Evolutionary conservation across 2,888 invertebrate genomes (phyloP).

Genomic region (Perizoma affinitatum): DNA sequence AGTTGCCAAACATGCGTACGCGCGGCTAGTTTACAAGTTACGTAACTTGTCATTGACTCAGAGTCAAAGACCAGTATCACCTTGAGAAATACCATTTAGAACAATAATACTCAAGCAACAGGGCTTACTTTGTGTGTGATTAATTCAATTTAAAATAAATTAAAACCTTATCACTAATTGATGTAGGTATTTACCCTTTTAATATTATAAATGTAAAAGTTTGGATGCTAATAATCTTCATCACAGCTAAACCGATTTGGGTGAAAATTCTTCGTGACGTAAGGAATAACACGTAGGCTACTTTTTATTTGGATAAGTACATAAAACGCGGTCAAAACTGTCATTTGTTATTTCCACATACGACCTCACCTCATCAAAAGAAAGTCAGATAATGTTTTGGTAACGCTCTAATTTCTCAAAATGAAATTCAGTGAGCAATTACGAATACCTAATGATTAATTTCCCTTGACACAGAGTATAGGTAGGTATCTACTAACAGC

Average conservation of each 20-base stretch:
- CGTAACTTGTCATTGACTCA: slow-evolving; percentile 59
- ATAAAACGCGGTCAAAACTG: too few relatives aligned
- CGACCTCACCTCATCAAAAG: slow-evolving; percentile 7
- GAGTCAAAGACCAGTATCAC: slow-evolving; percentile 48
- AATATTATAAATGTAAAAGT: too few relatives aligned
- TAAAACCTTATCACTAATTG: too few relatives aligned
- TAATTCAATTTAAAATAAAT: too few relatives aligned
- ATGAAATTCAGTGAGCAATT: slow-evolving; percentile 36
- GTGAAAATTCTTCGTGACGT: too few relatives aligned
- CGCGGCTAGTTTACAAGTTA: slow-evolving; percentile 51
- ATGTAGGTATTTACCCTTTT: too few relatives aligned
- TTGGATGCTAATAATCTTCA: too few relatives aligned
- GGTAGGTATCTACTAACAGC: slow-evolving; percentile 3
- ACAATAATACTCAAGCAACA: neutral
- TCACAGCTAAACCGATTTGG: too few relatives aligned
- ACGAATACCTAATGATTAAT: slow-evolving; percentile 27
- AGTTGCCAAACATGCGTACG: slow-evolving; percentile 59
- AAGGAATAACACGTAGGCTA: too few relatives aligned
- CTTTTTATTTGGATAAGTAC: too few relatives aligned
- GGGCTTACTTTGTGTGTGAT: too few relatives aligned
- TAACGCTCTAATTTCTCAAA: slow-evolving; percentile 17
- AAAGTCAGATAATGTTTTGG: slow-evolving; percentile 10
- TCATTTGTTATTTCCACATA: neutral
- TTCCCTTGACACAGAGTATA: slow-evolving; percentile 26
- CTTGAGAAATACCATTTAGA: slow-evolving; percentile 41